Base-by-base conservation (phyloP, 2,888 invertebrate species). In the Xestoiulus laeticollis region DNA sequence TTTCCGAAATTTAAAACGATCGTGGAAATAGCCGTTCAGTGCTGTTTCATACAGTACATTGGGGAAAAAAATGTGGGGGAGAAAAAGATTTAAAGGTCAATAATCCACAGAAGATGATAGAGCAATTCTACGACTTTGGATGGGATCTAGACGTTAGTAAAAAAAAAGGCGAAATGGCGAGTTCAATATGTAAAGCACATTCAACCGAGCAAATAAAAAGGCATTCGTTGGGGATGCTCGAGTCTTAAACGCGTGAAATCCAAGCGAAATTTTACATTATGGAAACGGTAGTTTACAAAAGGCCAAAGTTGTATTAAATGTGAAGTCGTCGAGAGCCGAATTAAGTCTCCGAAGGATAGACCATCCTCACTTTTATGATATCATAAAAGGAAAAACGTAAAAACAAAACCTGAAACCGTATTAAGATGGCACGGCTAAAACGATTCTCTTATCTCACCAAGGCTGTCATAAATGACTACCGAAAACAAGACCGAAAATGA, bases 121-220 rank as follows among this genome's bases (percentile, higher is more conserved):
- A 53, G 53, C 53, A 53, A 53, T 53, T 53, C 53, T 53, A 53
- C 16, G 53, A 53, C 53, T 53, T 53, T 19, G 19, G 53, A 53
- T 53, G 53, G 53, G 19, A 19, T 53, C n/a, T 53, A 53, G 53
- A 53, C 53, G 53, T 53, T 53, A 53, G 53, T 53, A 53, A 53
- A 53, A 53, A n/a, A n/a, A 48, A 53, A 53, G 53, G 19, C 53
- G 53, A 53, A 53, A 53, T 53, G 53, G 53, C 53, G 53, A 53
- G 53, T 53, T 53, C 53, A 53, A 53, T 53, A 53, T 53, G 53
- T 53, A 53, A 53, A 53, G 53, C 53, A 53, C 53, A 53, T 53
- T 53, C 53, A 53, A 53, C 53, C 53, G 53, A 53, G 53, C 53
- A 53, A 53, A 53, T 53, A 53, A 53, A 53, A 53, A 53, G 19